These are phyloP conservation scores for Protobothrops mucrosquamatus DNA, from an alignment of 2,113 vertebrate species.

Conservation along the genomic window DNA sequence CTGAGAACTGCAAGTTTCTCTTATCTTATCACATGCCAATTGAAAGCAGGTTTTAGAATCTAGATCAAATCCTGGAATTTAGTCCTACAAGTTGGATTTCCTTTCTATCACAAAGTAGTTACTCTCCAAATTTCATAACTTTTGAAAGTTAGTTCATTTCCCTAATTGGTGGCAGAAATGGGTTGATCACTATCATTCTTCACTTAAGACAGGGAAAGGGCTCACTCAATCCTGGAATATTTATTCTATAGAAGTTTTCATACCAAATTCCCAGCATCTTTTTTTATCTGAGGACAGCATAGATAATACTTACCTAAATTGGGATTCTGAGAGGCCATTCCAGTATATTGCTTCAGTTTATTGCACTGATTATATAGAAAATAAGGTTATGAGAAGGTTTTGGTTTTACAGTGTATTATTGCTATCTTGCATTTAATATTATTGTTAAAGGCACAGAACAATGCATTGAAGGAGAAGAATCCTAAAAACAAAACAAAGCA, in stretches of 20 bases:
- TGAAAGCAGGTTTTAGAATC: not conserved
- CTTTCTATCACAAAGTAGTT: not conserved
- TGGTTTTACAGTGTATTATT: not conserved
- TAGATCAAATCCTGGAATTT: not conserved
- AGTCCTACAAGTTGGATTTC: not conserved
- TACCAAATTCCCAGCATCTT: not conserved
- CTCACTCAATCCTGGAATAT: not conserved
- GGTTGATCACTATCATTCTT: not conserved
- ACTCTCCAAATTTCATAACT: not conserved
- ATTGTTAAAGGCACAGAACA: not conserved
- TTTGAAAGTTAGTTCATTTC: not conserved
- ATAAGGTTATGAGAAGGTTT: not conserved
- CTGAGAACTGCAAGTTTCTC: not conserved
- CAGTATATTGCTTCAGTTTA: not conserved
- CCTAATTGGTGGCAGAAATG: not conserved
- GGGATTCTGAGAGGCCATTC: not conserved
- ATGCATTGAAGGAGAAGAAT: not conserved
- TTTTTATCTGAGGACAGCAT: not conserved
- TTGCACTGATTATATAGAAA: not conserved
- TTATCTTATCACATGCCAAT: not conserved
- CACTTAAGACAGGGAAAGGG: not conserved
- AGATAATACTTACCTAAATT: not conserved
- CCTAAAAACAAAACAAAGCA: not conserved
- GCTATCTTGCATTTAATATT: not conserved
- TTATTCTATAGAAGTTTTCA: not conserved